Evolutionary conservation across 2,888 invertebrate genomes (phyloP).

Genomic region (Cataglyphis livida): DNA sequence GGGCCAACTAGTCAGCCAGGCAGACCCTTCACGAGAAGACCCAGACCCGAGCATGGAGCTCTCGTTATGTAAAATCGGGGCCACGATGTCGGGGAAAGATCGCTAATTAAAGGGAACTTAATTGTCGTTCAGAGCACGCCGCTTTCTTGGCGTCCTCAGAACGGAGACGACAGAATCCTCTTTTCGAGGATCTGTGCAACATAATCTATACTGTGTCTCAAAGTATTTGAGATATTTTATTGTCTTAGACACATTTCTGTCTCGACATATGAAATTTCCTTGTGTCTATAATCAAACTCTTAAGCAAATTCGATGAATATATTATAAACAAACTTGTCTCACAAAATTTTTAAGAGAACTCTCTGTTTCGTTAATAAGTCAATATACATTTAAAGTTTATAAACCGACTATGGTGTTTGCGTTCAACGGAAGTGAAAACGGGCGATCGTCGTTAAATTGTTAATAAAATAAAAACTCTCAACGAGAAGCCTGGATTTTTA

Average conservation of each 20-base stretch:
- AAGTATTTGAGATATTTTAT: not conserved
- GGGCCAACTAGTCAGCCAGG: conserved; percentile 26
- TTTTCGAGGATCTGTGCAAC: not conserved
- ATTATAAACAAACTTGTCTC: conserved; percentile 2
- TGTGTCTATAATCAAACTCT: not conserved
- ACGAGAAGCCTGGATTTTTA: conserved; percentile 7
- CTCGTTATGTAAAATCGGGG: conserved; percentile 64
- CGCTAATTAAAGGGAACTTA: conserved; percentile 67
- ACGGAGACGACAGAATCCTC: not conserved
- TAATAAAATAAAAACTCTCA: conserved; percentile 35
- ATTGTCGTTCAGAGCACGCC: conserved; percentile 48
- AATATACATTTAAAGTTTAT: conserved; percentile 18
- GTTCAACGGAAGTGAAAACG: not conserved
- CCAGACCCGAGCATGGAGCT: conserved; percentile 15
- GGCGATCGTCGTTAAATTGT: conserved; percentile 22
- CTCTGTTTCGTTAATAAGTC: conserved; percentile 38
- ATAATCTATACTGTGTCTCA: not conserved
- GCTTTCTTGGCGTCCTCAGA: conserved; percentile 38
- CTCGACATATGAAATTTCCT: not conserved
- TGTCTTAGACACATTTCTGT: not conserved
- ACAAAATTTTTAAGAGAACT: conserved; percentile 12
- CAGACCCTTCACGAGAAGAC: conserved; percentile 29
- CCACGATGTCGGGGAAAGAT: conserved; percentile 34
- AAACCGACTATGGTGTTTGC: conserved; percentile 33
- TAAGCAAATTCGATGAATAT: not conserved